phyloP scores from a whole-genome alignment of 2,113 vertebrate species.

The Dipodomys ordii region DNA sequence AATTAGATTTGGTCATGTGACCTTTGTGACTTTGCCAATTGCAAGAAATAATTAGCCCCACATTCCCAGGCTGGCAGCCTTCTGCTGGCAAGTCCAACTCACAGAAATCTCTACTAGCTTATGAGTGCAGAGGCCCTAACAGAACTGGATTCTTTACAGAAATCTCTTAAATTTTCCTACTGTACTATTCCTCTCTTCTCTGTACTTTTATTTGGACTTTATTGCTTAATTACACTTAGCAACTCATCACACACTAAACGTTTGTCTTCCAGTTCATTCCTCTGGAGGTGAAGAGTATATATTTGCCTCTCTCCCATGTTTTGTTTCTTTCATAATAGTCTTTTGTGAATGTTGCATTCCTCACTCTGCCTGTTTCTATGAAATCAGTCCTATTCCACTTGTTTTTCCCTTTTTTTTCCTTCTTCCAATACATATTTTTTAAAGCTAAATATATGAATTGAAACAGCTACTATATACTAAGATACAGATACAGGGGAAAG shows the following conservation, averaged over 20 bases:
- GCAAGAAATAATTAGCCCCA: constrained; percentile 49
- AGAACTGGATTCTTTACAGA: neutral
- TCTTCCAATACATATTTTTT: neutral
- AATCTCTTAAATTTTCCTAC: neutral
- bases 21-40: constrained; percentile 51
- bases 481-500: neutral
- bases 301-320: neutral
- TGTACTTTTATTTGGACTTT: neutral
- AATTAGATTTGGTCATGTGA: constrained; percentile 65
- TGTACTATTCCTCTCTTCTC: neutral
- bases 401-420: neutral
- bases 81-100: neutral
- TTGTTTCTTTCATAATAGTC: neutral
- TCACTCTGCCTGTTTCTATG: neutral
- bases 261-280: too few species aligned
- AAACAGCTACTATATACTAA: neutral
- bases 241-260: neutral
- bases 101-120: neutral
- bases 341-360: neutral
- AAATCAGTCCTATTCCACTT: neutral
- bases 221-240: constrained; percentile 1
- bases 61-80: neutral
- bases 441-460: neutral
- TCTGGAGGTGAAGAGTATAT: neutral
- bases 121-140: neutral